Evolutionary conservation across 2,888 invertebrate species (phyloP), one percentile per base, ranked within the genome.

Genomic region (Diaperis boleti): DNA sequence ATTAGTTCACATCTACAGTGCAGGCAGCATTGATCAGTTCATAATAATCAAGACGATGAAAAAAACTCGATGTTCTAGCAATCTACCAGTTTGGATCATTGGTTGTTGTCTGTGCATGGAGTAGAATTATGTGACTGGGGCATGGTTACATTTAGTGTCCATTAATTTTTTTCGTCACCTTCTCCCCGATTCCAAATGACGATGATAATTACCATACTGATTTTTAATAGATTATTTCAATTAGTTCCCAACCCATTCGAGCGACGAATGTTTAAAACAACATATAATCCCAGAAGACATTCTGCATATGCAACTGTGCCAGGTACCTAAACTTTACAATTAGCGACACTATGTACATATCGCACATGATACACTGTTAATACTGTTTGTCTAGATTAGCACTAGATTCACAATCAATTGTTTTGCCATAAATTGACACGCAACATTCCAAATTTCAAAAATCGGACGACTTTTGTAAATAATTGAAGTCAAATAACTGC

Each of bases 201-300:
- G 17, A 44, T 54, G 37, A 52, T 64, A 57, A 63, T 50, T 33
- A 59, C 59, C 65, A 55, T 59, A 64, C 59, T 66, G 61, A 65
- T 62, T 71, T 57, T 72, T 74, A 74, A 73, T 73, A 70, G 70
- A 71, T 66, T 76, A 72, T 78, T 78, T 76, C 74, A 74, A 75
- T 75, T 79, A 82, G 82, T 81, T 80, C 79, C 81, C 69, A 82
- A 82, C 76, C 82, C 80, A 73, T 82, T 81, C 78, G 83, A 83
- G 78, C 76, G 82, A 73, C 79, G 78, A 73, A 74, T 79, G 71
- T 80, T 78, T 74, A 79, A 80, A 79, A 76, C 79, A 71, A 76
- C 81, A 74, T 82, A 81, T 76, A 79, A 79, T 71, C 81, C 80
- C 66, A 76, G 82, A 74, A 78, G 83, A 74, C 82, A 83, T 76